A percentile compares a stretch with the other conserved stretches of the same genome.
Conservation (phyloP, 2,797 vertebrate genomes). For the Sarcoramphus papa region DNA sequence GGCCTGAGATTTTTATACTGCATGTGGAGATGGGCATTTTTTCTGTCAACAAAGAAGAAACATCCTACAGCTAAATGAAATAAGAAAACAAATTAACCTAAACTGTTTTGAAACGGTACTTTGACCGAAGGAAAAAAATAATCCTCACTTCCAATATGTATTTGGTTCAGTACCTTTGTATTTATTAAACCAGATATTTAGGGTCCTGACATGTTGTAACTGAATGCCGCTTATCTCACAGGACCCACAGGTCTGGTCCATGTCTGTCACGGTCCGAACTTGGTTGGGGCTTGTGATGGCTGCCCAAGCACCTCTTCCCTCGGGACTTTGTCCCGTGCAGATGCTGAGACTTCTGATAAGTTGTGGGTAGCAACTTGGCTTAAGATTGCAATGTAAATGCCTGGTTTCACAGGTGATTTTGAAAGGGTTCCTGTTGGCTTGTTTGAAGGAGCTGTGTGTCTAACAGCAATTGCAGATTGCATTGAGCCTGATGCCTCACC, state of each 20-base stretch:
- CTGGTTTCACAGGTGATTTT: background rate
- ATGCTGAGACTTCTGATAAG: background rate
- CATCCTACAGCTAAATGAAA: background rate
- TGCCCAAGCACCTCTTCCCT: background rate
- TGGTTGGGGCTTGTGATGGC: background rate
- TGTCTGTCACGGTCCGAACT: background rate
- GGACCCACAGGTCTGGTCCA: background rate
- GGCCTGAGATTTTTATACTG: background rate
- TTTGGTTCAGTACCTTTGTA: background rate
- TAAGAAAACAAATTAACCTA: background rate
- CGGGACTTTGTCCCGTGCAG: background rate
- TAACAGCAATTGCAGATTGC: background rate
- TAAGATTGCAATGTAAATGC: background rate
- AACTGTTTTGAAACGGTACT: background rate
- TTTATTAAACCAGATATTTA: background rate
- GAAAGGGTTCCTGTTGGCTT: background rate
- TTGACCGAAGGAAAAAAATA: background rate
- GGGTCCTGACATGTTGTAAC: background rate
- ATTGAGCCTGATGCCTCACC: background rate
- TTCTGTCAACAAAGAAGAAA: background rate
- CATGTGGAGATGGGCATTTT: background rate
- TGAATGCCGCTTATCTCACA: accelerated
- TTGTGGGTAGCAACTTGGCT: background rate
- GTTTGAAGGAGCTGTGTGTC: background rate
- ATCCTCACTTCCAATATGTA: background rate